Base-by-base conservation (phyloP, 2,797 vertebrate genomes). In the Halcyon chelicuti region DNA sequence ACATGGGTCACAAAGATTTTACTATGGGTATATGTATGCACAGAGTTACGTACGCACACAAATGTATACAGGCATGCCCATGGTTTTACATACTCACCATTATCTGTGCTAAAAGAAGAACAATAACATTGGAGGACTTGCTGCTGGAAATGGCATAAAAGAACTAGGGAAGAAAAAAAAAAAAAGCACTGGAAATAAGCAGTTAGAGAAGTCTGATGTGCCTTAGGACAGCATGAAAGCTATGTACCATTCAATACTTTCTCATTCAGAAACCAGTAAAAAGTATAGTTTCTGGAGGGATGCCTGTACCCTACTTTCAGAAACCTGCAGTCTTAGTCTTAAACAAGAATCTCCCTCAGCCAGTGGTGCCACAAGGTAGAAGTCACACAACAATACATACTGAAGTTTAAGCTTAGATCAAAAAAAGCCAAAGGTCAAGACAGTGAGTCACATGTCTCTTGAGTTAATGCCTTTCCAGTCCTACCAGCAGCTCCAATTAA, bases 121-220 rank as follows among this genome's bases (percentile, higher is more conserved):
- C 99, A 26, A 99, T 99, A 72, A 99, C 99, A 44, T 99, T 99
- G 86, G 99, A 99, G 39, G 99, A 99, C 95, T 99, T 99, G 98
- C 98, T 99, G 98, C 99, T 99, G 82, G 99, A 99, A 97, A 99
- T 99, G 65, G 99, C 99, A 81, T 99, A 99, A 95, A 99, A 99
- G 97, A 99, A 99, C 99, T 99, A 95, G 52, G 76, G 77, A 91
- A 31, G 78, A 5, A 82, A 84, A 58, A n/a, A 28, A 28, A 72
- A 86, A 55, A 72, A 87, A 67, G 4, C 8, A 91, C 18, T 55
- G n/a, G 39, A 75, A 94, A 90, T 58, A 65, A 87, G 65, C 39
- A 80, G 33, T 29, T 19, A 60, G 60, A 0, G 28, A 87, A 44
- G 23, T n/a, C 35, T n/a, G n/a, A 76, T 21, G 7, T 42, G 37